These are phyloP conservation scores for Rhynchonycteris naso DNA, from an alignment of 2,797 vertebrate species.

Conservation along the genomic window DNA sequence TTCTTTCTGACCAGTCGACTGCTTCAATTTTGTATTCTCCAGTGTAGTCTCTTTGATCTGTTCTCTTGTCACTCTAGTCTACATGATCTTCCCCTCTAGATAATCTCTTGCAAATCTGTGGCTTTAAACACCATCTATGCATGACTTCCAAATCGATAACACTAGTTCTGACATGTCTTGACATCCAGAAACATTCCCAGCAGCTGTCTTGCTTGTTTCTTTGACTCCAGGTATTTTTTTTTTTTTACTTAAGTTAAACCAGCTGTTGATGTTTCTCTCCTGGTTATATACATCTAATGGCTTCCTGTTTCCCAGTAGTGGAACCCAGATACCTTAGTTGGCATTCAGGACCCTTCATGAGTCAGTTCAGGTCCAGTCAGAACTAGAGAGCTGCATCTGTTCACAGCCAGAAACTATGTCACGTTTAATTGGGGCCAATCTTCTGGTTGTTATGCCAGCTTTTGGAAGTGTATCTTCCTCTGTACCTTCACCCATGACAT, in stretches of 20 bases:
- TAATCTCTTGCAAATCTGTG: neutral
- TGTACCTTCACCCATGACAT: neutral
- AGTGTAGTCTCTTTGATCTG: neutral
- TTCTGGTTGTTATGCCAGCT: neutral
- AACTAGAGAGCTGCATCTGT: rapidly evolving
- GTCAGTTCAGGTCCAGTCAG: neutral
- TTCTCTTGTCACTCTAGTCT: neutral
- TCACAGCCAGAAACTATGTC: neutral
- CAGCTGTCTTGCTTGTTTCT: neutral
- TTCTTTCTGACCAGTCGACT: neutral
- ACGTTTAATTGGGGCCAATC: neutral
- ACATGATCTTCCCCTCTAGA: neutral
- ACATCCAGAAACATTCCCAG: neutral
- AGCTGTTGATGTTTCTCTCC: neutral
- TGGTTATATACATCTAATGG: neutral
- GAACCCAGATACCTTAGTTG: neutral
- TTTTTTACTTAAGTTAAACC: neutral
- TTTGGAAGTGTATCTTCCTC: neutral
- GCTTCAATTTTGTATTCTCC: neutral
- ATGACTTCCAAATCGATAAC: neutral
- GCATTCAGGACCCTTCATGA: neutral
- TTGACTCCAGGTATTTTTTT: neutral
- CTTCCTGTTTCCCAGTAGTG: neutral
- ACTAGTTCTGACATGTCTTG: neutral
- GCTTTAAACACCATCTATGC: neutral